phyloP scores from a whole-genome alignment of 2,888 invertebrate species.

The Alitta virens region DNA sequence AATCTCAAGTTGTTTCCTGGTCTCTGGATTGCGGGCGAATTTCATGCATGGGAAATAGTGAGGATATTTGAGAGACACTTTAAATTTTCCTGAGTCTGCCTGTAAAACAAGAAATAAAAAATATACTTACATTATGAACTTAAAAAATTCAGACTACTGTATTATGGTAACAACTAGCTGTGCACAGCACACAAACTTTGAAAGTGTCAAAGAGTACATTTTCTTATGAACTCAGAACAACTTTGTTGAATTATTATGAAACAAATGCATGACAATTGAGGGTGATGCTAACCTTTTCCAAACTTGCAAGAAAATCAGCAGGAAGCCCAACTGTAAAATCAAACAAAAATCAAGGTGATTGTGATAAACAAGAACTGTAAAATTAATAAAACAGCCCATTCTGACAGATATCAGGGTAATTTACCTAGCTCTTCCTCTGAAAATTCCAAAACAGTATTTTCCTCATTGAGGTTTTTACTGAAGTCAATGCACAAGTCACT shows the following conservation, averaged over 20 bases:
- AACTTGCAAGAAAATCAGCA: constrained; percentile 45
- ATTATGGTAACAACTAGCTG: too few species aligned
- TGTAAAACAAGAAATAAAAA: too few species aligned
- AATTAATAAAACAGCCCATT: too few species aligned
- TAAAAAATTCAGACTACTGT: too few species aligned
- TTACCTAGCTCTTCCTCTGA: constrained; percentile 55
- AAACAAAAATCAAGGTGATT: neutral
- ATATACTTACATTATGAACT: too few species aligned
- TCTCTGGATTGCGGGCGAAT: constrained; percentile 56
- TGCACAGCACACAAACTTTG: too few species aligned
- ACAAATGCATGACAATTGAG: too few species aligned
- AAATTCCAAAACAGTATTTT: constrained; percentile 58
- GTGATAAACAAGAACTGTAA: neutral
- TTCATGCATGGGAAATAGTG: constrained; percentile 60
- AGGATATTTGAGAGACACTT: constrained; percentile 60
- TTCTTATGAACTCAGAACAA: too few species aligned
- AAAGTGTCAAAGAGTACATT: too few species aligned
- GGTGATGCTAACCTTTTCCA: constrained; percentile 47
- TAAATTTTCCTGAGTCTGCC: constrained; percentile 50
- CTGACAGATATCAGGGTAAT: neutral
- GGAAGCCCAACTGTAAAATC: constrained; percentile 46
- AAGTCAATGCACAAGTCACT: constrained; percentile 58
- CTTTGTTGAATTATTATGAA: too few species aligned
- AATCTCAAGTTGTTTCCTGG: constrained; percentile 54
- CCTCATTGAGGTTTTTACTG: constrained; percentile 58